These are phyloP conservation scores for Brachypterus glaber DNA, from an alignment of 2,888 invertebrate species.

Conservation along the genomic window DNA sequence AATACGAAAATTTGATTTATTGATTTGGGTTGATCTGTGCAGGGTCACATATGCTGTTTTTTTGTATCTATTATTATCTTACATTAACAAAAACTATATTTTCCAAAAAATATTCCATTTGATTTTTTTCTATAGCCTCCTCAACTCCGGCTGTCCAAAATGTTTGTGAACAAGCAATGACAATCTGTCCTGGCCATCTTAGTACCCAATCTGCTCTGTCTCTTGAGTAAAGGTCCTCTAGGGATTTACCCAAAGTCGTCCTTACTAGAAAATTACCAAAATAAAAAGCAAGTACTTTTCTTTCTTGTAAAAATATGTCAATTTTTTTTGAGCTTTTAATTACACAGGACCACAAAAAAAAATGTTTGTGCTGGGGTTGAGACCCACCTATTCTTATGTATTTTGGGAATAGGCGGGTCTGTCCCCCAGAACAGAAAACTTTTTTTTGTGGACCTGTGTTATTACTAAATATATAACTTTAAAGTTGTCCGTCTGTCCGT, in stretches of 20 bases:
- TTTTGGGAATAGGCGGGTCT: too few relatives aligned
- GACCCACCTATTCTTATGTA: too few relatives aligned
- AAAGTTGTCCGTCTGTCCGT: too few relatives aligned
- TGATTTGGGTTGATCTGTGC: too few relatives aligned
- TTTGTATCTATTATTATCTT: too few relatives aligned
- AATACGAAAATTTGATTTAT: too few relatives aligned
- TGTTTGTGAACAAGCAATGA: constrained; percentile 65
- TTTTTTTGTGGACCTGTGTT: too few relatives aligned
- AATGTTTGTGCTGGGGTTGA: too few relatives aligned
- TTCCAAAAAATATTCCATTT: constrained; percentile 45
- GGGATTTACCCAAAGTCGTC: constrained; percentile 40
- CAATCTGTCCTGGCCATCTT: constrained; percentile 71
- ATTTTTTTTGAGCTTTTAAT: neutral
- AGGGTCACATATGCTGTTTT: too few relatives aligned
- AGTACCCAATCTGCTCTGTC: constrained; percentile 57
- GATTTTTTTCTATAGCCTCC: constrained; percentile 46
- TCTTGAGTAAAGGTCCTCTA: constrained; percentile 37
- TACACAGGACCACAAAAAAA: too few relatives aligned
- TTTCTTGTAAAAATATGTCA: neutral
- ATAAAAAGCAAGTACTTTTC: neutral
- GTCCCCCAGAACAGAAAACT: too few relatives aligned
- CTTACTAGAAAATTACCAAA: constrained; percentile 31
- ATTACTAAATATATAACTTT: too few relatives aligned
- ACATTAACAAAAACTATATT: constrained; percentile 49
- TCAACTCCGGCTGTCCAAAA: constrained; percentile 69